phyloP scores from a whole-genome alignment of 2,888 invertebrate genomes.

The Drosophila tanythrix region DNA sequence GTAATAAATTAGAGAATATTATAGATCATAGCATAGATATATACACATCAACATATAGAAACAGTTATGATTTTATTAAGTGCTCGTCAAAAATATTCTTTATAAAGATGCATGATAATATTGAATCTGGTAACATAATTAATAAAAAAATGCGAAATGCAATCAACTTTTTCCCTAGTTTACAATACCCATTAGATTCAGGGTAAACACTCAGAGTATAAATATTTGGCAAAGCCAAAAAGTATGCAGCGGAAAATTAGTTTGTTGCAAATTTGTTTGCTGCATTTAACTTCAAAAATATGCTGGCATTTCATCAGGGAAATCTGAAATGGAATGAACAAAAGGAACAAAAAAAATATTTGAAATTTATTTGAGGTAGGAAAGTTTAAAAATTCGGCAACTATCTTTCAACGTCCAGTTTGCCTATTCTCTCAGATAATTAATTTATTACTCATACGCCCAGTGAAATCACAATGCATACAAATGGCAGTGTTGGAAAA shows the following conservation, averaged over 20 bases:
- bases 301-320: constrained; percentile 24
- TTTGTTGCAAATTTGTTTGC: constrained; percentile 31
- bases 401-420: not conserved
- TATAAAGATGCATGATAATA: not conserved
- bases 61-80: not conserved
- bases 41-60: not conserved
- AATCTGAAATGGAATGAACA: constrained; percentile 18
- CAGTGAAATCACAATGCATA: constrained; percentile 15
- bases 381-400: constrained; percentile 18
- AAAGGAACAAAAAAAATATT: constrained; percentile 12
- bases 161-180: not conserved
- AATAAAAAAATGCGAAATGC: not conserved
- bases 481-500: constrained; percentile 22
- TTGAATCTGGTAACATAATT: not conserved
- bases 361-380: constrained; percentile 15
- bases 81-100: not conserved
- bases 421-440: not conserved
- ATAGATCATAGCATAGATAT: not conserved
- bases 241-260: constrained; percentile 45
- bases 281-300: constrained; percentile 48
- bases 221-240: constrained; percentile 31
- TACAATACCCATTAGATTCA: not conserved
- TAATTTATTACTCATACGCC: constrained; percentile 25
- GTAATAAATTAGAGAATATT: not conserved
- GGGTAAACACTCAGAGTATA: not conserved